phyloP scores from a whole-genome alignment of 1,140 invertebrate species.

The Hesperophylax magnus region DNA sequence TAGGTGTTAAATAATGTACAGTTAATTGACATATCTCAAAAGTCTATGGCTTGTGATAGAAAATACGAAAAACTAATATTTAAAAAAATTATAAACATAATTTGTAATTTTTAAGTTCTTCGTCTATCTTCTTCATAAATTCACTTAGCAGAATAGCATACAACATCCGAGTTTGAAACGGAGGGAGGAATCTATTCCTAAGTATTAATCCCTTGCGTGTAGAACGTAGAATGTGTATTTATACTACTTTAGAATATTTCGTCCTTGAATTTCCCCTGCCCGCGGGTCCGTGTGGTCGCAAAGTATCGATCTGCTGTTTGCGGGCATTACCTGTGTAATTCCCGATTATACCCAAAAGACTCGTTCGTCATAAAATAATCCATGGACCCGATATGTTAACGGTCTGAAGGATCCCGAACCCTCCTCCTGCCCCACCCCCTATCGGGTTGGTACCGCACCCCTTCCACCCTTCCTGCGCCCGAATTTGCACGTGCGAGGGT shows the following conservation, averaged over 20 bases:
- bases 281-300: background rate
- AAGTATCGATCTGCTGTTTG: conserved; percentile 52
- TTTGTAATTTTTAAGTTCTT: no score
- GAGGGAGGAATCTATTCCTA: no score
- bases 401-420: conserved; percentile 39
- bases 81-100: no score
- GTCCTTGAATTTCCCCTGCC: background rate
- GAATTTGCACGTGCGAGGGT: conserved; percentile 11
- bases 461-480: background rate
- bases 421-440: background rate
- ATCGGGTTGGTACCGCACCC: background rate
- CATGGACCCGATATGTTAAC: conserved; percentile 44
- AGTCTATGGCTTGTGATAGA: no score
- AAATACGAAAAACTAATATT: no score
- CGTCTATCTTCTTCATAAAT: no score
- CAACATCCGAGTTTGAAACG: no score
- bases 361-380: conserved; percentile 58
- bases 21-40: no score
- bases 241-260: conserved; percentile 12
- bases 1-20: no score
- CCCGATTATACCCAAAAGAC: conserved; percentile 57
- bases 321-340: conserved; percentile 55
- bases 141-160: no score
- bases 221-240: background rate
- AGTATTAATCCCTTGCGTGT: no score